Evolutionary conservation across 2,113 vertebrate genomes (phyloP), one percentile per base, ranked within the genome.

Genomic region (Phycodurus eques): DNA sequence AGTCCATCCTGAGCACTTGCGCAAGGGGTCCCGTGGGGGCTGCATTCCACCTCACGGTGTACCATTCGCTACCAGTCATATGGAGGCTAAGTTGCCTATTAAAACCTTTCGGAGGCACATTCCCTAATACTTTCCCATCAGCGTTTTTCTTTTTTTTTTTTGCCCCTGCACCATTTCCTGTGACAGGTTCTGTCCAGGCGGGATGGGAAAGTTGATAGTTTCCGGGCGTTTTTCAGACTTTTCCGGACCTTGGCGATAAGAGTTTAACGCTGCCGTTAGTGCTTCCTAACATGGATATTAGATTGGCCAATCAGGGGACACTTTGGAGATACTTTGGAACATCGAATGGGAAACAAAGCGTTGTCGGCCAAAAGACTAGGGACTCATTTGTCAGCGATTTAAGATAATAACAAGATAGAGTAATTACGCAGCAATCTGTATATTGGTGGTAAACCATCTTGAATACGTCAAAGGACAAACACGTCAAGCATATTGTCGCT

Each of bases 31-130:
- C 75, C 56, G 4, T 31, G 78, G 72, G 80, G 84, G 81, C 76
- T 70, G 68, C 82, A 87, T 87, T 88, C 86, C 82, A 71, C 59
- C 71, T 83, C 69, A 68, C 33, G 27, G 57, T 70, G 90, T 90
- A 88, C 89, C 88, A 83, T 60, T 87, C 87, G 73, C 80, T 20
- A 78, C 82, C 80, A 78, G 87, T 86, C 85, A 84, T 83, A 84
- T 83, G 81, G 84, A 70, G 47, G 46, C 67, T 73, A 70, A 63
- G 72, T 80, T 72, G 19, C 57, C 70, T 8, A 57, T 63, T 68
- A 61, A 80, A 77, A 69, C 68, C 78, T 33, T 35, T 46, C 60
- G 33, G 8, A 4, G 44, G 13, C 59, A 33, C 77, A 54, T 79
- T 66, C 79, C 73, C 78, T n/a, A 46, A 65, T 56, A 71, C 35